A percentile compares a stretch with the other conserved stretches of the same genome.
Conservation (phyloP, 2,797 vertebrate genomes). For the Dendrocincla fuliginosa region DNA sequence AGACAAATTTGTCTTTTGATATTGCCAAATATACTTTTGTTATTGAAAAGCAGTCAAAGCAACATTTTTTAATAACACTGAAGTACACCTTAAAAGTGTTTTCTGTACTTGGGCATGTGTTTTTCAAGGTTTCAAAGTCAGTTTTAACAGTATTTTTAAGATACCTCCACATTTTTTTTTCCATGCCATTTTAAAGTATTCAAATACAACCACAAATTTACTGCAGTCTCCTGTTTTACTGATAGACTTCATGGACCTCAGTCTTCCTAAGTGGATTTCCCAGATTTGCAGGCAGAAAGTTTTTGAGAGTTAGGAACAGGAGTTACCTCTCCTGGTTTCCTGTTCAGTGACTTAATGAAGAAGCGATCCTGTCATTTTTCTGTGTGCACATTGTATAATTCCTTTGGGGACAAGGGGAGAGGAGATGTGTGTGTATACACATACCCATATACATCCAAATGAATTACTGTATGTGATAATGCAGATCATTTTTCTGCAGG, state of each 20-base stretch:
- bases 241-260: neutral
- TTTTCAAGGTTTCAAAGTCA: neutral
- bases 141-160: neutral
- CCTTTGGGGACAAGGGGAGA: neutral
- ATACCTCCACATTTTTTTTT: neutral
- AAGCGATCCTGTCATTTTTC: slow-evolving; percentile 1
- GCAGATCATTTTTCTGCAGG: neutral
- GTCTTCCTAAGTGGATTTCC: neutral
- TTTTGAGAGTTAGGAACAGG: neutral
- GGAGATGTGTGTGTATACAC: neutral
- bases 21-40: neutral
- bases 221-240: neutral
- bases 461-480: neutral
- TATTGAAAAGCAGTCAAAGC: neutral
- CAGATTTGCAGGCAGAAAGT: neutral
- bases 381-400: neutral
- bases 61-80: neutral
- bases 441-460: neutral
- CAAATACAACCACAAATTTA: neutral
- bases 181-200: neutral
- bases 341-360: slow-evolving; percentile 8
- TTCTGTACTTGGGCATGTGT: neutral
- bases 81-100: neutral
- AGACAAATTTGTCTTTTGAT: neutral
- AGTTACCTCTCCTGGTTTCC: slow-evolving; percentile 35